Percentiles rank a stretch among this genome's conserved stretches.
These are phyloP conservation scores for Pararge aegeria DNA, from an alignment of 1,140 invertebrate species.

Conservation along the genomic window DNA sequence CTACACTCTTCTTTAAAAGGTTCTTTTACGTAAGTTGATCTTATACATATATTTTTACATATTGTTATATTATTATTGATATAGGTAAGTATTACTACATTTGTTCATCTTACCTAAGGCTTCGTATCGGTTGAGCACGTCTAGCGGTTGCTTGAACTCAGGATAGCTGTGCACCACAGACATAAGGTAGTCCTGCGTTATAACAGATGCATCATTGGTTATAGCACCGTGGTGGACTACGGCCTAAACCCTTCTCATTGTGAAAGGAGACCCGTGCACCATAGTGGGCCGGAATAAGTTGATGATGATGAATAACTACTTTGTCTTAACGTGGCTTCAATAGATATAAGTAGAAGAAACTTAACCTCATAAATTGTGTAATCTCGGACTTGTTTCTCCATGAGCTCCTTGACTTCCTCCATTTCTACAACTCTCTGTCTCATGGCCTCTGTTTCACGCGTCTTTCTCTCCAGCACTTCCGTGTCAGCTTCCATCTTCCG, in stretches of 20 bases:
- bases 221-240: too few species aligned
- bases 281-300: too few species aligned
- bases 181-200: conserved; percentile 77
- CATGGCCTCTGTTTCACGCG: conserved; percentile 64
- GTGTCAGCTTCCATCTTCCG: conserved; percentile 78
- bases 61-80: too few species aligned
- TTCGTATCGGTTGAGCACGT: conserved; percentile 82
- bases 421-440: conserved; percentile 67
- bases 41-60: too few species aligned
- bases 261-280: too few species aligned
- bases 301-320: too few species aligned
- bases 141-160: conserved; percentile 79
- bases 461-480: conserved; percentile 62
- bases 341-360: too few species aligned
- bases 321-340: too few species aligned
- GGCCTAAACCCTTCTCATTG: too few species aligned
- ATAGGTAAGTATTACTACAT: background rate
- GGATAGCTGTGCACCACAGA: conserved; percentile 75
- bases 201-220: background rate
- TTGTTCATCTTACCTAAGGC: conserved; percentile 61
- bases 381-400: conserved; percentile 77
- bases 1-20: too few species aligned
- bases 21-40: too few species aligned
- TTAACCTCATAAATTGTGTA: conserved; percentile 79
- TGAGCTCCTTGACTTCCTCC: conserved; percentile 71